Conservation (phyloP, 2,888 invertebrate genomes). For the Lithosia quadra region DNA sequence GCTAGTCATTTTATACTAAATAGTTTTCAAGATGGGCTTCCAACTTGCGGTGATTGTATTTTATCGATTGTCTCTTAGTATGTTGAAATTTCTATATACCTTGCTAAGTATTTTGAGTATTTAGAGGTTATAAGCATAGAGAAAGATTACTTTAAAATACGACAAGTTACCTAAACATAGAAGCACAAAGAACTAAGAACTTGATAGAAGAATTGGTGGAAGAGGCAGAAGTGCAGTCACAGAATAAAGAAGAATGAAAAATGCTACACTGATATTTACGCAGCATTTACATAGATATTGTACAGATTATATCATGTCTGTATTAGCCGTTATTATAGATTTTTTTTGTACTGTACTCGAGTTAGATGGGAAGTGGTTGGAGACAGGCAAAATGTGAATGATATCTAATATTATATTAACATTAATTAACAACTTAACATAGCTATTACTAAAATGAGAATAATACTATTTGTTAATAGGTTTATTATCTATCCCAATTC, state of each 20-base stretch:
- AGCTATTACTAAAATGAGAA: conserved; percentile 1
- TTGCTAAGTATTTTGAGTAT: too few species aligned
- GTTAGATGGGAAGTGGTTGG: background rate
- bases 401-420: background rate
- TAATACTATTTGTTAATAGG: background rate
- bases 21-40: too few species aligned
- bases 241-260: background rate
- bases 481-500: background rate
- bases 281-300: background rate
- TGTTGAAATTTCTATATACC: too few species aligned
- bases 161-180: background rate
- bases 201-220: background rate
- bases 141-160: background rate
- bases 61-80: too few species aligned
- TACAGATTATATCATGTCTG: too few species aligned
- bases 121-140: too few species aligned
- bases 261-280: background rate
- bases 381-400: background rate
- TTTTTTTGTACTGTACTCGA: too few species aligned
- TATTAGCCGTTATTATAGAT: too few species aligned
- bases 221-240: background rate
- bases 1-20: too few species aligned
- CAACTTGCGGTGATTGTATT: too few species aligned
- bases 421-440: background rate
- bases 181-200: background rate